Percentiles rank a stretch among this genome's conserved stretches.
phyloP scores from a whole-genome alignment of 2,797 vertebrate species.

The Potorous gilbertii region DNA sequence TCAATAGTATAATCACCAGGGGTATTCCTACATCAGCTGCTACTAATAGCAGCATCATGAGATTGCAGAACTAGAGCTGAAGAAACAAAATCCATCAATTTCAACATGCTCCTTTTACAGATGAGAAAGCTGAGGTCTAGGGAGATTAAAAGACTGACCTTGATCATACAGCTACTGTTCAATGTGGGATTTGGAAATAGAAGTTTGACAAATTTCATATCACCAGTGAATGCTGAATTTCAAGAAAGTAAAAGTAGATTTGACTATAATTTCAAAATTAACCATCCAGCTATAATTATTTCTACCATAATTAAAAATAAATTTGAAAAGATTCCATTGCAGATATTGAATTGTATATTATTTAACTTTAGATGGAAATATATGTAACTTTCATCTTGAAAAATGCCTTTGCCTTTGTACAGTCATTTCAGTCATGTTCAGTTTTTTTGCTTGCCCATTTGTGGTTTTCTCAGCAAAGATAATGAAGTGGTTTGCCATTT shows the following conservation, averaged over 20 bases:
- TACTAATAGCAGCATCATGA: background rate
- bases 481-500: background rate
- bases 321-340: background rate
- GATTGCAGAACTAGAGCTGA: background rate
- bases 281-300: background rate
- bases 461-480: background rate
- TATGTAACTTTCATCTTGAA: background rate
- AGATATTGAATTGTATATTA: background rate
- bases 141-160: background rate
- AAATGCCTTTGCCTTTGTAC: background rate
- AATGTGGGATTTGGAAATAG: background rate
- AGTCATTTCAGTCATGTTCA: background rate
- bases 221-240: background rate
- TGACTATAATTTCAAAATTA: background rate
- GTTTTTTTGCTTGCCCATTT: background rate
- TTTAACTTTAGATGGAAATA: background rate
- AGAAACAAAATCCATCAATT: background rate
- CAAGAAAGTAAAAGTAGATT: background rate
- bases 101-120: background rate
- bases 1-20: too few species aligned
- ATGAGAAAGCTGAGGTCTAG: background rate
- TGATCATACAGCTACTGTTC: background rate
- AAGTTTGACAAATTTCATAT: background rate
- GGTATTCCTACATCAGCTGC: too few species aligned
- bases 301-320: background rate